These are phyloP conservation scores for Gobiocypris rarus DNA, from an alignment of 2,113 vertebrate species.

Conservation along the genomic window DNA sequence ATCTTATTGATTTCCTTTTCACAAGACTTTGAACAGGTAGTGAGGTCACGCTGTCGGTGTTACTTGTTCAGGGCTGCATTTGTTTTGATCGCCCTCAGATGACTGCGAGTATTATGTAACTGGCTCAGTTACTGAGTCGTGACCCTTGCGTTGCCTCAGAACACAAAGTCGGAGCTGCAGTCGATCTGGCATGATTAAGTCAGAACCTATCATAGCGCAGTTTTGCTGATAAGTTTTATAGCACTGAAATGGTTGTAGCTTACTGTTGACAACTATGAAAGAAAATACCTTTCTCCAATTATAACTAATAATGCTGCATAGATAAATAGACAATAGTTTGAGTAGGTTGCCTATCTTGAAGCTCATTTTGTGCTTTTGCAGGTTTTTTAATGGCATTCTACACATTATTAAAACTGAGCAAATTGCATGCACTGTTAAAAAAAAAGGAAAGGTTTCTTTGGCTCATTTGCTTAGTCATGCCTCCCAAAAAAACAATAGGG, in stretches of 20 bases:
- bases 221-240: background rate
- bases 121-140: slow-evolving; percentile 12
- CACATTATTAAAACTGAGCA: background rate
- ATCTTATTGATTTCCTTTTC: slow-evolving; percentile 22
- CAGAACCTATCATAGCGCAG: background rate
- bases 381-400: background rate
- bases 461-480: background rate
- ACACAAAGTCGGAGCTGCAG: slow-evolving; percentile 1
- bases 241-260: background rate
- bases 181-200: slow-evolving; percentile 28
- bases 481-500: background rate
- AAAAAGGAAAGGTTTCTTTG: background rate
- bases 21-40: slow-evolving; percentile 22
- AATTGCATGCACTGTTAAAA: background rate
- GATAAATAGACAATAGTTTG: background rate
- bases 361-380: background rate
- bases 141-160: slow-evolving; percentile 34
- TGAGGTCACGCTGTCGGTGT: background rate
- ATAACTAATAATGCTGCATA: background rate
- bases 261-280: background rate
- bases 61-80: background rate
- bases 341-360: background rate
- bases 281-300: background rate
- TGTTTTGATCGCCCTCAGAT: slow-evolving; percentile 34
- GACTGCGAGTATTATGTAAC: slow-evolving; percentile 14